These are phyloP conservation scores for Troides helena DNA, from an alignment of 2,888 invertebrate species.

Conservation along the genomic window DNA sequence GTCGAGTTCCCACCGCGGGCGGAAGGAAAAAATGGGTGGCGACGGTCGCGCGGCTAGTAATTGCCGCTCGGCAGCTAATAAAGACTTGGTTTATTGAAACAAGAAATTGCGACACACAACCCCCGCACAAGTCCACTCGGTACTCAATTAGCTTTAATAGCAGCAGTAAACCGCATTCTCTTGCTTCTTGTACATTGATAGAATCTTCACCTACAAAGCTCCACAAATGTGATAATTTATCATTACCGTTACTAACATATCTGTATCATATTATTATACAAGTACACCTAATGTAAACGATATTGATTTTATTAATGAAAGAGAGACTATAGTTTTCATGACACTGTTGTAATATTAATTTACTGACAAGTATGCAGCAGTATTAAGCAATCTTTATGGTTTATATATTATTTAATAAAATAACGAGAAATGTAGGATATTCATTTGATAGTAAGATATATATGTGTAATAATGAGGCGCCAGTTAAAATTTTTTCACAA, in stretches of 20 bases:
- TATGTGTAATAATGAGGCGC: background rate
- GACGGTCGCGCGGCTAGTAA: slow-evolving; percentile 47
- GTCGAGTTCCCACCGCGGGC: slow-evolving; percentile 58
- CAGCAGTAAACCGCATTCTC: slow-evolving; percentile 54
- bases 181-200: slow-evolving; percentile 30
- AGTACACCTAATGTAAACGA: background rate
- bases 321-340: background rate
- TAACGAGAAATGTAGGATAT: background rate
- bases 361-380: background rate
- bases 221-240: background rate
- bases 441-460: background rate
- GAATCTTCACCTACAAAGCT: background rate
- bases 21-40: slow-evolving; percentile 48
- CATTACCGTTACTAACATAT: background rate
- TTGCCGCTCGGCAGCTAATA: slow-evolving; percentile 54
- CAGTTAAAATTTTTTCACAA: background rate
- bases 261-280: background rate
- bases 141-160: slow-evolving; percentile 60
- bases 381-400: too few relatives aligned
- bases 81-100: slow-evolving; percentile 66
- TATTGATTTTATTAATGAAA: background rate
- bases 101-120: slow-evolving; percentile 65
- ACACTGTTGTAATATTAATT: background rate
- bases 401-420: too few relatives aligned
- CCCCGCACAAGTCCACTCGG: slow-evolving; percentile 49